Percentiles rank a stretch among this genome's conserved stretches.
These are phyloP conservation scores for Bombus haemorrhoidalis DNA, from an alignment of 1,140 invertebrate genomes.

Conservation along the genomic window DNA sequence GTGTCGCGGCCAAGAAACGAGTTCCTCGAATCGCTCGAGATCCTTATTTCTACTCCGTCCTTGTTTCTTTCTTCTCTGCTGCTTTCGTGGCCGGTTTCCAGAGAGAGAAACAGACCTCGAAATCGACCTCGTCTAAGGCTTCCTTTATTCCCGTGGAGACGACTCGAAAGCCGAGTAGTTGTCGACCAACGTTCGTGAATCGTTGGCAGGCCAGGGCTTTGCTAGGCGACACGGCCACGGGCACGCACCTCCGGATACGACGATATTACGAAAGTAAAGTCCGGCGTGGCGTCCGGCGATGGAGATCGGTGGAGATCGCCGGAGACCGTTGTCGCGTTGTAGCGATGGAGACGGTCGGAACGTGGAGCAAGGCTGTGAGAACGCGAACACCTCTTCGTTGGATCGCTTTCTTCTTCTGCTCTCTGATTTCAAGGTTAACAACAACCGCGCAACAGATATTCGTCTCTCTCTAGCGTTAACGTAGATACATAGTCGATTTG, in stretches of 20 bases:
- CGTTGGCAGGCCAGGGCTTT: not conserved
- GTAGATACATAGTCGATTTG: not conserved
- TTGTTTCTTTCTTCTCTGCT: not conserved
- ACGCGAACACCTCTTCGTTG: constrained; percentile 13
- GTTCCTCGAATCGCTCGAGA: constrained; percentile 73
- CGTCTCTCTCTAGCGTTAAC: constrained; percentile 1
- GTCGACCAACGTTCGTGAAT: not conserved
- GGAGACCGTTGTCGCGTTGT: too few relatives aligned
- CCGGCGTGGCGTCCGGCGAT: not conserved
- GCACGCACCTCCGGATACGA: not conserved
- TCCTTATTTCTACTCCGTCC: constrained; percentile 48
- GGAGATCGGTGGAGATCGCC: too few relatives aligned
- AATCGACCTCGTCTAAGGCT: constrained; percentile 47
- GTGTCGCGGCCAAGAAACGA: constrained; percentile 63
- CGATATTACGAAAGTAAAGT: not conserved
- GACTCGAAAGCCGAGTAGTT: not conserved
- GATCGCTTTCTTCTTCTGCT: constrained; percentile 19
- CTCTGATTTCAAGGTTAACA: constrained; percentile 37
- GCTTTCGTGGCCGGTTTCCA: not conserved
- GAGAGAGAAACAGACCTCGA: constrained; percentile 49
- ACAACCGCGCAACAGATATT: constrained; percentile 18
- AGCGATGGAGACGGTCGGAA: not conserved
- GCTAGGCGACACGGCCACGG: too few relatives aligned
- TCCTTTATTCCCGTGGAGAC: constrained; percentile 31
- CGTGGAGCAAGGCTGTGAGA: constrained; percentile 59